A percentile compares a stretch with the other conserved stretches of the same genome.
phyloP scores from a whole-genome alignment of 1,140 invertebrate species.

The Radopholus similis region DNA sequence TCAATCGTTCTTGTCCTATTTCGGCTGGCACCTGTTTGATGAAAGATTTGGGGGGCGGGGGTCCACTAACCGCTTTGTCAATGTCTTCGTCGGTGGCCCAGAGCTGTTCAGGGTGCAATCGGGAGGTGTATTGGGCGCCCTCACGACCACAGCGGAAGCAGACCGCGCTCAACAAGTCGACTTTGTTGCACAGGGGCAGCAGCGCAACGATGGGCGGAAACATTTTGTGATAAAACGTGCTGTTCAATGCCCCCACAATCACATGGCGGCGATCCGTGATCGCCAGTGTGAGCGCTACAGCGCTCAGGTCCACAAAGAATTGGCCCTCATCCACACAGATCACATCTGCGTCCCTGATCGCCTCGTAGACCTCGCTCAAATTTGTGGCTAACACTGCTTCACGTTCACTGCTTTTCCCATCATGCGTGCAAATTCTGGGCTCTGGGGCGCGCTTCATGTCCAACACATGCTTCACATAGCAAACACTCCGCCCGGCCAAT shows the following conservation, averaged over 20 bases:
- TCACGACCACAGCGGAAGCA: background rate
- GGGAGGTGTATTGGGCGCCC: background rate
- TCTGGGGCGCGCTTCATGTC: no score
- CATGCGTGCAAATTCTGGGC: no score
- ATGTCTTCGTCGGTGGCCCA: no score
- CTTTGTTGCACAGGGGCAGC: background rate
- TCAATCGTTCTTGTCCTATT: background rate
- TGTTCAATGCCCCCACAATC: background rate
- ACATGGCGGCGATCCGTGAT: background rate
- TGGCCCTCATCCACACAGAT: no score
- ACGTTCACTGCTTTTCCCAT: background rate
- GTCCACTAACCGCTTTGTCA: background rate
- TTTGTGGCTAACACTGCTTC: background rate
- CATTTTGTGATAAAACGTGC: background rate
- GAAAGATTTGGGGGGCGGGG: background rate
- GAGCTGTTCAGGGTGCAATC: background rate
- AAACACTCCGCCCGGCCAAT: no score
- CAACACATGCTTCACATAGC: no score
- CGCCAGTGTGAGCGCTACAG: background rate
- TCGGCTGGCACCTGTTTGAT: background rate
- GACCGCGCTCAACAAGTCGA: background rate
- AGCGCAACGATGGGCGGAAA: background rate
- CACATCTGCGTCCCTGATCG: background rate
- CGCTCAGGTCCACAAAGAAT: background rate
- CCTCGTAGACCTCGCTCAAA: background rate